Percentiles rank a stretch among this genome's conserved stretches.
Evolutionary conservation across 2,113 vertebrate species (phyloP).

Genomic region (Cranoglanis bouderius): DNA sequence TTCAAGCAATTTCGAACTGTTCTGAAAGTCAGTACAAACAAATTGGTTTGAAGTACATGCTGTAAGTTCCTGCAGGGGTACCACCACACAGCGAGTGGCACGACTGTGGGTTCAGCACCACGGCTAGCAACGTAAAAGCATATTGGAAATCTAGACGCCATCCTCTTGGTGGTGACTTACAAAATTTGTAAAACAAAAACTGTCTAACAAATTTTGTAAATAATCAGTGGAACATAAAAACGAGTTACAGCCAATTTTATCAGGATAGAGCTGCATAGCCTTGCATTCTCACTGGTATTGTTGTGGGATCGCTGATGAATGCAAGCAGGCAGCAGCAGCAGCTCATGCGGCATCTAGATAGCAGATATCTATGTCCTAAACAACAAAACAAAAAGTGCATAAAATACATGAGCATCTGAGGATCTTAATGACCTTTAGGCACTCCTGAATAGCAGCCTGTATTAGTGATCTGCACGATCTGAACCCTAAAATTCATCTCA

Average conservation of each 20-base stretch:
- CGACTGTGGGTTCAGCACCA: slow-evolving; percentile 18
- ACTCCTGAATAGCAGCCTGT: background rate
- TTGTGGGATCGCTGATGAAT: background rate
- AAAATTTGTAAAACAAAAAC: background rate
- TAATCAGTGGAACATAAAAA: background rate
- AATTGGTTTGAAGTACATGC: background rate
- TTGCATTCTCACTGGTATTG: background rate
- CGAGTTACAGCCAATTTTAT: background rate
- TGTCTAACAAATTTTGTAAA: background rate
- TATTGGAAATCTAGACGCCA: no score
- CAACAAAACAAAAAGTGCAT: background rate
- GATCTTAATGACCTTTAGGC: background rate
- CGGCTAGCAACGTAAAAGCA: background rate
- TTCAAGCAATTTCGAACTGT: background rate
- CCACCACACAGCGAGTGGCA: background rate
- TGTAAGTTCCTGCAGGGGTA: background rate
- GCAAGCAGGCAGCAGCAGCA: background rate
- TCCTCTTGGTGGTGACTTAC: background rate
- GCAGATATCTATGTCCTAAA: background rate
- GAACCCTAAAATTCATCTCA: background rate
- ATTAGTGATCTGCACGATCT: background rate
- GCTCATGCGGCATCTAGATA: background rate
- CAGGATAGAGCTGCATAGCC: background rate
- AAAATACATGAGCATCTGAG: background rate
- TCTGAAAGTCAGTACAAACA: background rate